Evolutionary conservation across 2,113 vertebrate species (phyloP), one percentile per base, ranked within the genome.

Genomic region (Mixornis gularis): DNA sequence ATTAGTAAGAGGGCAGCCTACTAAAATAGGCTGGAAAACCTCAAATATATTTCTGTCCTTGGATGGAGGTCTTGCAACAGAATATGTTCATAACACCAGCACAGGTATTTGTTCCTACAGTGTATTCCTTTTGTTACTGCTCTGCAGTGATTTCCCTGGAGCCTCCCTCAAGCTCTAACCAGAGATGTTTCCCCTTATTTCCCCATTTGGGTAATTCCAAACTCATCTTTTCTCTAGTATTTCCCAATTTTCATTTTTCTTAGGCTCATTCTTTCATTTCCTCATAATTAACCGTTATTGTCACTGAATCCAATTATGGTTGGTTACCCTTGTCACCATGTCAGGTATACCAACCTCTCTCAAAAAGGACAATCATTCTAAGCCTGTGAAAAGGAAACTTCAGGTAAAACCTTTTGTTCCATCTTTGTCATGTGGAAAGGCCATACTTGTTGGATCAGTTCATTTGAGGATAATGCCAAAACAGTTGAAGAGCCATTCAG

Each of bases 291-390:
- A 25, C 27, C 1, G 1, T 13, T 76, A 12, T 76, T 89, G 26
- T 44, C 41, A 46, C 17, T 78, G 72, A 56, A 44, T 49, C 46
- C n/a, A 36, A 2, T 53, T 69, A 52, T 0, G 0, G 4, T 53
- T 83, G 53, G 59, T 72, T 56, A n/a, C 12, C 29, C 36, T 56
- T 73, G 30, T 71, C 58, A 83, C n/a, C 12, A 9, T 17, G 3
- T 36, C 0, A 0, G 48, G 13, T 29, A 9, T 36, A 56, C 16
- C 8, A 44, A 1, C 2, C 64, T 86, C 49, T 83, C 72, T 49
- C 44, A 41, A 60, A 79, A 83, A 65, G 5, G 53, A 24, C 43
- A 90, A 70, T 25, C 12, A 22, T 48, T 65, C 38, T 80, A 68
- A 80, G 9, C 22, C 51, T 36, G 26, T 55, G 63, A 74, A 90